Evolutionary conservation across 2,113 vertebrate species (phyloP).

Genomic region (Machaerirhynchus nigripectus): DNA sequence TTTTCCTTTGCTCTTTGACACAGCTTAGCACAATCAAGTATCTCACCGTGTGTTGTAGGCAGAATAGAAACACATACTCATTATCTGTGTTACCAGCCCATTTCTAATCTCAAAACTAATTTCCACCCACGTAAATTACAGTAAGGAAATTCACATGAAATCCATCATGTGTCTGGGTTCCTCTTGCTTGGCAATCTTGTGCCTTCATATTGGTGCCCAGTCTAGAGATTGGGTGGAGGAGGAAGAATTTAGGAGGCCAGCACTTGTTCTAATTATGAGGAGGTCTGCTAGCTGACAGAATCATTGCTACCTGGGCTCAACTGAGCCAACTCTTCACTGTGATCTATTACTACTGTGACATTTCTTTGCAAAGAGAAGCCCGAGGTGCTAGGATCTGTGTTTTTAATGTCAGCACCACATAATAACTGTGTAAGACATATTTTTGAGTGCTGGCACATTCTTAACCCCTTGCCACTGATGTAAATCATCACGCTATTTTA

Average conservation of each 20-base stretch:
- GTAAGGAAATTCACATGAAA: neutral
- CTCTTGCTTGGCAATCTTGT: neutral
- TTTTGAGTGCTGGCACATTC: constrained; percentile 29
- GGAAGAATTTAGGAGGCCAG: neutral
- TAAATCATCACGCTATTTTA: neutral
- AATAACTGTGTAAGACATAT: neutral
- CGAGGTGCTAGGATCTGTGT: neutral
- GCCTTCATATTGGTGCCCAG: neutral
- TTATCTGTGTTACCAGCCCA: neutral
- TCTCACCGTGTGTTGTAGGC: neutral
- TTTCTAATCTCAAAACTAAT: neutral
- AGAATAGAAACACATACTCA: neutral
- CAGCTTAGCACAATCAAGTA: neutral
- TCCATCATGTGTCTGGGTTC: neutral
- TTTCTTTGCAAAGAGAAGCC: constrained; percentile 28
- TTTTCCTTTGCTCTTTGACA: neutral
- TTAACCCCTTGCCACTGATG: neutral
- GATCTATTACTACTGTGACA: constrained; percentile 3
- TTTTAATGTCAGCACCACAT: neutral
- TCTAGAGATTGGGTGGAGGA: neutral
- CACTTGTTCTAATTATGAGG: neutral
- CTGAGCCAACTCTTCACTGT: neutral
- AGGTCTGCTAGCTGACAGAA: neutral
- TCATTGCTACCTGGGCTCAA: neutral
- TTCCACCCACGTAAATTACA: neutral